Conservation (phyloP, 1,140 invertebrate genomes). For the Drosophila pallidifrons region DNA sequence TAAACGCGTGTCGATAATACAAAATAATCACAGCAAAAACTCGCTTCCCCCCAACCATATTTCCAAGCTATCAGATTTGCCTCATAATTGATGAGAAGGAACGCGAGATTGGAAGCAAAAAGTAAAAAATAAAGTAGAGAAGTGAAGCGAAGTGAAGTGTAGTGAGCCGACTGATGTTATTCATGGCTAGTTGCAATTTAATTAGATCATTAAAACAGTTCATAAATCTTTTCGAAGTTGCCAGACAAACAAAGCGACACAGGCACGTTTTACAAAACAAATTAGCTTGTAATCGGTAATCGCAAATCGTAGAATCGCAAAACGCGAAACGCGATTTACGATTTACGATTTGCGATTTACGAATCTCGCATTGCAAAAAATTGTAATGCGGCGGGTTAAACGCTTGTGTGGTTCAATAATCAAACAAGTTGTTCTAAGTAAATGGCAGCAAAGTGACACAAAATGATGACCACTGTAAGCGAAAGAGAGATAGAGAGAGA, state of each 20-base stretch:
- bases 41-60: neutral
- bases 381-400: constrained; percentile 40
- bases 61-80: neutral
- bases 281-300: constrained; percentile 64
- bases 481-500: constrained; percentile 5
- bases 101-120: neutral
- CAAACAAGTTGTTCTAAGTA: constrained; percentile 76
- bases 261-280: constrained; percentile 70
- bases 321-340: constrained; percentile 30
- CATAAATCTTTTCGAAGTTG: constrained; percentile 65
- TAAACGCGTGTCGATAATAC: constrained; percentile 63
- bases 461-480: constrained; percentile 29
- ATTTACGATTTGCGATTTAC: constrained; percentile 22
- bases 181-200: constrained; percentile 77
- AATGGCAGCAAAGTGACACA: constrained; percentile 53
- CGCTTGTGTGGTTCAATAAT: constrained; percentile 62
- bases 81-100: constrained; percentile 36
- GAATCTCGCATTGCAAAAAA: constrained; percentile 43
- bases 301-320: constrained; percentile 40
- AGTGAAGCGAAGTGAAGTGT: constrained; percentile 39
- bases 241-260: constrained; percentile 11
- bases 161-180: constrained; percentile 64
- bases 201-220: constrained; percentile 79
- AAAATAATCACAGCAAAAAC: constrained; percentile 35
- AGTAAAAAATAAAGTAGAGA: constrained; percentile 24